Conservation (phyloP, 2,888 invertebrate genomes). For the Acanthoscelides obtectus region DNA sequence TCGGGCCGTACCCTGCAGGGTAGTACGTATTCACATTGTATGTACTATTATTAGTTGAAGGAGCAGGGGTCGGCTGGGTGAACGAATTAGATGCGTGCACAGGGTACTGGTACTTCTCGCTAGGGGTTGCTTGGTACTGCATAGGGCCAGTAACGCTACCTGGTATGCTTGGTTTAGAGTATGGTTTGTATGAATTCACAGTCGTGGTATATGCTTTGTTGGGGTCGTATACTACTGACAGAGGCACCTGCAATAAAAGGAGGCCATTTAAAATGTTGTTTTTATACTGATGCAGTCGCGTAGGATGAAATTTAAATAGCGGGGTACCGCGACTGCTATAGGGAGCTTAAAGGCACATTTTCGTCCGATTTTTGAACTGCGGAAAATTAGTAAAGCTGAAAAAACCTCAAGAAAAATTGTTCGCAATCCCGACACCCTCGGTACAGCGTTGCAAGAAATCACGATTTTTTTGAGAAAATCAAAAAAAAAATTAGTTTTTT, state of each 20-base stretch:
- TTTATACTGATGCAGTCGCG: no score
- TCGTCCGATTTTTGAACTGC: no score
- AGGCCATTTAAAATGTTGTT: no score
- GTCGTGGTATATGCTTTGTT: constrained; percentile 29
- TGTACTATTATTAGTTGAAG: constrained; percentile 2
- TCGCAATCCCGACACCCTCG: no score
- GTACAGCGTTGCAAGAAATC: no score
- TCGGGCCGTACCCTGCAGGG: constrained; percentile 29
- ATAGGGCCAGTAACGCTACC: constrained; percentile 14
- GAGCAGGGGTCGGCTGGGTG: constrained; percentile 1
- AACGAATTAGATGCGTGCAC: not conserved
- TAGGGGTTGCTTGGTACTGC: constrained; percentile 17
- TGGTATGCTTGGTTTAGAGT: constrained; percentile 23
- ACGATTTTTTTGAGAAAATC: no score
- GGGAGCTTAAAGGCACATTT: no score
- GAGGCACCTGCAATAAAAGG: not conserved
- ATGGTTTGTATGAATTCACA: constrained; percentile 30
- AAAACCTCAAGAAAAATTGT: no score
- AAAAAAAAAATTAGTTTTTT: no score
- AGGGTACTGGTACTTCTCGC: not conserved
- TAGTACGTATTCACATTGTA: constrained; percentile 22
- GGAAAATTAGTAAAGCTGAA: no score
- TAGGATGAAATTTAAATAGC: no score
- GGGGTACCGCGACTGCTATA: no score
- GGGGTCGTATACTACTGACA: constrained; percentile 16